A percentile compares a stretch with the other conserved stretches of the same genome.
Evolutionary conservation across 1,140 invertebrate species (phyloP).

Genomic region (Hycleus phaleratus): DNA sequence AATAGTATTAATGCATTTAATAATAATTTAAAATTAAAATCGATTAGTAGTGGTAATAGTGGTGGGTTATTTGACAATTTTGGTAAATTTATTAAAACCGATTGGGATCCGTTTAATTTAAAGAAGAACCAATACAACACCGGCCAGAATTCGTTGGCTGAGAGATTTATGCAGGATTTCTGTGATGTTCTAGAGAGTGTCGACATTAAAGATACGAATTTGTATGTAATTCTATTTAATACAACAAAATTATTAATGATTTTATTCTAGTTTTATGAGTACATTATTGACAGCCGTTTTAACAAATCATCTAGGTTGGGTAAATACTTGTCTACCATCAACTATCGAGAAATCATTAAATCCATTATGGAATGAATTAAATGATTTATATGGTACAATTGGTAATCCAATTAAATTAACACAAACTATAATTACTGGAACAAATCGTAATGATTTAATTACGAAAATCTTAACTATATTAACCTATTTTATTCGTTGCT

Average conservation of each 20-base stretch:
- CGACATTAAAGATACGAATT: conserved; percentile 74
- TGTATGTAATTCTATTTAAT: conserved; percentile 54
- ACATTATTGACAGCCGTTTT: conserved; percentile 79
- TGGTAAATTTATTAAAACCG: conserved; percentile 17
- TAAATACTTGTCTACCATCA: conserved; percentile 58
- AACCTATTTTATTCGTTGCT: conserved; percentile 78
- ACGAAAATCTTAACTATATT: conserved; percentile 60
- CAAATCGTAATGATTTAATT: conserved; percentile 54
- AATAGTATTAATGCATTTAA: conserved; percentile 29
- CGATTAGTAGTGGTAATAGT: neutral
- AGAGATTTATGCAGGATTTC: conserved; percentile 50
- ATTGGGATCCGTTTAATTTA: conserved; percentile 11
- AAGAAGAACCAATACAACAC: conserved; percentile 6
- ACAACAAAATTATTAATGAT: neutral
- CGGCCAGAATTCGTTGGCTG: conserved; percentile 29
- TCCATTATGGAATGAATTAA: conserved; percentile 78
- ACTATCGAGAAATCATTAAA: conserved; percentile 38
- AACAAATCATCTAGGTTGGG: conserved; percentile 86
- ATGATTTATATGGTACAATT: conserved; percentile 74
- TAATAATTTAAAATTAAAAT: neutral
- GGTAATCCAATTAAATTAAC: conserved; percentile 67
- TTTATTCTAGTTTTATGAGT: conserved; percentile 70
- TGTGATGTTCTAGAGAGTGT: conserved; percentile 51
- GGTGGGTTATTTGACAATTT: conserved; percentile 1
- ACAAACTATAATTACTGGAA: conserved; percentile 70